Conservation (phyloP, 2,797 vertebrate species). For the Chelon labrosus region DNA sequence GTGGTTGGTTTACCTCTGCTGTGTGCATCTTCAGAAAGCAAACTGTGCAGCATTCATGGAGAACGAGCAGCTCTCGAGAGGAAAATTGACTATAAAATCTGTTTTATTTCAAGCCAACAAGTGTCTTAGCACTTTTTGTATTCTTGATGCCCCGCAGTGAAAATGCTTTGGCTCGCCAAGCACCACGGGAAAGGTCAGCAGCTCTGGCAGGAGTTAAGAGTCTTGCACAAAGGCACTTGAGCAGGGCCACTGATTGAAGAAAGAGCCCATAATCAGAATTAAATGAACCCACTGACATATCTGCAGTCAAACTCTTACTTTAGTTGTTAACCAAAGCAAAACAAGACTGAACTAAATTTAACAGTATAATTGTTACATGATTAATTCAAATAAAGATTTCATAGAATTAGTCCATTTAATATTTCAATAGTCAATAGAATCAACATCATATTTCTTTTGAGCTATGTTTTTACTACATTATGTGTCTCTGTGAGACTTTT, state of each 20-base stretch:
- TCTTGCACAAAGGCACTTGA: slow-evolving; percentile 31
- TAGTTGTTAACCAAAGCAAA: slow-evolving; percentile 10
- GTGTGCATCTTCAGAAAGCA: slow-evolving; percentile 15
- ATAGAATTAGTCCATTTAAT: too few relatives aligned
- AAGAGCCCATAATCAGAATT: slow-evolving; percentile 26
- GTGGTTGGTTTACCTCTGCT: background rate
- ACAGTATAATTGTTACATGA: too few relatives aligned
- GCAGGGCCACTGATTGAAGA: slow-evolving; percentile 30
- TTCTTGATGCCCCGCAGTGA: slow-evolving; percentile 7
- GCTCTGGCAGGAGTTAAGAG: slow-evolving; percentile 25
- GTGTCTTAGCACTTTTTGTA: slow-evolving; percentile 9
- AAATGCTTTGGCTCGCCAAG: background rate
- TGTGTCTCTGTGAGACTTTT: too few relatives aligned
- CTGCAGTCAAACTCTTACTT: slow-evolving; percentile 9
- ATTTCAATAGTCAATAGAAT: too few relatives aligned
- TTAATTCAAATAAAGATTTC: too few relatives aligned
- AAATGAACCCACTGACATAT: slow-evolving; percentile 29
- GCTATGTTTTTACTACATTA: too few relatives aligned
- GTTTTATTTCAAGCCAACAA: slow-evolving; percentile 19
- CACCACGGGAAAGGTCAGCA: slow-evolving; percentile 23
- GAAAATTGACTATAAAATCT: background rate
- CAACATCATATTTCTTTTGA: too few relatives aligned
- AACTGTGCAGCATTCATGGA: background rate
- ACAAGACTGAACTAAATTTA: background rate
- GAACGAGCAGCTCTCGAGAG: background rate